Conservation (phyloP, 2,797 vertebrate species). For the Pangasius krempfi region DNA sequence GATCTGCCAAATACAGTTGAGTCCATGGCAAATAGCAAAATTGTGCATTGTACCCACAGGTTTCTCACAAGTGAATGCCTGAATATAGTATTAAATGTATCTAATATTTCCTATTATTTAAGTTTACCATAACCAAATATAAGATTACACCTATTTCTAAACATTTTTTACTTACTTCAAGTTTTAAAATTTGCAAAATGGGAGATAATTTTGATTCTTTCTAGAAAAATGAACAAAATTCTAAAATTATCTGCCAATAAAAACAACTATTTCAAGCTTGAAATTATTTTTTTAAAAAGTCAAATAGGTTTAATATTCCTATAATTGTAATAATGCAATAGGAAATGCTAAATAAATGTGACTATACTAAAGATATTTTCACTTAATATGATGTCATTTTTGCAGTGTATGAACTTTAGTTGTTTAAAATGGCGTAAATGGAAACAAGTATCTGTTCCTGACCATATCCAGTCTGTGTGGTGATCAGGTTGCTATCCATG, state of each 20-base stretch:
- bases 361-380: not conserved
- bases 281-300: not conserved
- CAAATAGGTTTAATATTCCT: not conserved
- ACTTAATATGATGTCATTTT: not conserved
- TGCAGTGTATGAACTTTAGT: not conserved
- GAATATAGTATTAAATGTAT: not conserved
- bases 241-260: not conserved
- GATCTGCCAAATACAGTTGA: not conserved
- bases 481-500: conserved; percentile 77
- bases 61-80: not conserved
- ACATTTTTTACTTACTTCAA: not conserved
- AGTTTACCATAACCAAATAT: not conserved
- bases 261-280: not conserved
- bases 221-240: not conserved
- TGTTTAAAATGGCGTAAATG: not conserved
- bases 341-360: not conserved
- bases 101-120: not conserved
- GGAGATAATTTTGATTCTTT: not conserved
- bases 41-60: not conserved
- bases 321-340: not conserved
- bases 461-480: conserved; percentile 26
- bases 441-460: not conserved
- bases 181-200: not conserved
- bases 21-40: not conserved
- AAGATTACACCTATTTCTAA: too few species aligned